These are phyloP conservation scores for Indicator maculatus DNA, from an alignment of 2,113 vertebrate species.

Conservation along the genomic window DNA sequence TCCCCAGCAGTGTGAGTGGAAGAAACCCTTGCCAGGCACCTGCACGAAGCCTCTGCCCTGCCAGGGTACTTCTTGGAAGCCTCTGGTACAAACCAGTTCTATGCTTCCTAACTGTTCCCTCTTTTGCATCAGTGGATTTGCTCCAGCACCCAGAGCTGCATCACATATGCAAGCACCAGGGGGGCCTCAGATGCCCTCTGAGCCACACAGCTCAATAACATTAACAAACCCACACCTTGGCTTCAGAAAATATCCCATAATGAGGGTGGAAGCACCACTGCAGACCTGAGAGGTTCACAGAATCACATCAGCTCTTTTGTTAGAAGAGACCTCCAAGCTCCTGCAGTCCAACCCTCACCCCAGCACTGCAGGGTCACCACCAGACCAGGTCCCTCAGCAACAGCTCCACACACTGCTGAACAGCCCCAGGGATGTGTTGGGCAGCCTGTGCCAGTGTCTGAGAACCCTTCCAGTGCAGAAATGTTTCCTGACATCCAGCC, in stretches of 20 bases:
- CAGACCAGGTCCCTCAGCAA: no score
- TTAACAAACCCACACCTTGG: neutral
- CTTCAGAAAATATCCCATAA: rapidly evolving
- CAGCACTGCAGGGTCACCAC: no score
- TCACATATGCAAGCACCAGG: rapidly evolving
- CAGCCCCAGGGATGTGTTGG: no score
- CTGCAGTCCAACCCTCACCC: no score
- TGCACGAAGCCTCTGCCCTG: neutral
- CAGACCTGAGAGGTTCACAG: no score
- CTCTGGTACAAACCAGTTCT: neutral
- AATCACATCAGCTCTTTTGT: no score
- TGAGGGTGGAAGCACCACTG: neutral
- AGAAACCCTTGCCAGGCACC: neutral
- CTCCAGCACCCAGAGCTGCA: neutral
- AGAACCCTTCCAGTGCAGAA: no score
- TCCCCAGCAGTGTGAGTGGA: neutral
- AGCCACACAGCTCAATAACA: neutral
- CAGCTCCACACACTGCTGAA: no score
- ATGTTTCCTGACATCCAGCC: no score
- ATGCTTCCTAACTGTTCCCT: neutral
- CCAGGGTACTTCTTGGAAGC: neutral
- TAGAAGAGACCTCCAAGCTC: no score
- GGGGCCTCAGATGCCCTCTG: neutral
- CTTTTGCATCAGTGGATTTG: neutral
- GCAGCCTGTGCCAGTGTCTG: no score